Evolutionary conservation across 2,113 vertebrate genomes (phyloP), one percentile per base, ranked within the genome.

Genomic region (Lagenorhynchus albirostris): DNA sequence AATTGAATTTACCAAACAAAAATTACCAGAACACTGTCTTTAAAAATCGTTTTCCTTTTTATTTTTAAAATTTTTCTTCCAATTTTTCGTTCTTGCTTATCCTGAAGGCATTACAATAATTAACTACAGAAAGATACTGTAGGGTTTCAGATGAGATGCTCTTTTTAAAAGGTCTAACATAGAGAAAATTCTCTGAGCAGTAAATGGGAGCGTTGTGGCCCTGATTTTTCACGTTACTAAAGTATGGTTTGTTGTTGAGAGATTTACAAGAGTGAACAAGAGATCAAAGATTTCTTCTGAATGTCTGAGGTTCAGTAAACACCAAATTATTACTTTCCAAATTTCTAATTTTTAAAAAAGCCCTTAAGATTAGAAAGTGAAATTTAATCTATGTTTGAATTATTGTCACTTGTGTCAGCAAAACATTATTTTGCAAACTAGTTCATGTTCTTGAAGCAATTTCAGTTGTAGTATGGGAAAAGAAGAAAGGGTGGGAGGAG

Each of bases 351-450:
- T 91, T 29, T 11, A 90, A 88, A 87, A 58, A 93, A 58, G 20
- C 20, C 62, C 25, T 83, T 80, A 92, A 47, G 47, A 86, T 88
- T 74, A 65, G 11, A 94, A 74, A 83, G 62, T 87, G 13, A 91
- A 97, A 95, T 95, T 86, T 91, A 94, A 89, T 71, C 77, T 86
- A 12, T 89, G 36, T 86, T 93, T 89, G 33, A 92, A 79, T 94
- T 81, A 91, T 89, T 93, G 36, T 97, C 86, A 91, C 95, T 87
- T 96, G 11, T 86, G 53, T 92, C 71, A 97, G 33, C 15, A 95
- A 89, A 97, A 91, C 53, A 79, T 65, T 83, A 80, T 88, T 94
- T 97, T 94, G 36, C 11, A 89, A 95, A 87, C 77, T 73, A 71
- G 62, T 29, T 93, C 74, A 79, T 68, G 36, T 73, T 23, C 47